phyloP scores from a whole-genome alignment of 2,113 vertebrate genomes.

The Nothobranchius furzeri region DNA sequence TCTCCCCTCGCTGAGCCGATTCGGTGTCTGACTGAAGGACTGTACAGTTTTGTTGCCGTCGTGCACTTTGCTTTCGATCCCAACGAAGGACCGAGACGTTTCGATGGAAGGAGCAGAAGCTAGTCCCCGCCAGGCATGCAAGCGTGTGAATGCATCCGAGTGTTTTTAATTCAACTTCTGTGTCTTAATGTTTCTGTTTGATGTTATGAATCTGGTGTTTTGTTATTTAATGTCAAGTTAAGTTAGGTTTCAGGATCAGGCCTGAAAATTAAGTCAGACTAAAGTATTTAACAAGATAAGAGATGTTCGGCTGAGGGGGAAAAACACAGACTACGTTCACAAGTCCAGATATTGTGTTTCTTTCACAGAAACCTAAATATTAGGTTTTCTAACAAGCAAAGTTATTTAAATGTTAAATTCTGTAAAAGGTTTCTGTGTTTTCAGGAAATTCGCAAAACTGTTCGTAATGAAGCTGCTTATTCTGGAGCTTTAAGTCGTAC shows the following conservation, averaged over 20 bases:
- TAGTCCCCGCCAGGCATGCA: constrained; percentile 39
- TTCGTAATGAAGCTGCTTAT: neutral
- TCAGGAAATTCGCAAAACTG: neutral
- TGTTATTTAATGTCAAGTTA: constrained; percentile 28
- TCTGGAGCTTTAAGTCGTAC: neutral
- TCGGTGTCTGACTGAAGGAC: constrained; percentile 37
- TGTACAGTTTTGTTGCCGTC: constrained; percentile 29
- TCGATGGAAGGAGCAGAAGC: constrained; percentile 18
- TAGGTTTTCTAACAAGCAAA: neutral
- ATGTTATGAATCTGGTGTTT: constrained; percentile 22
- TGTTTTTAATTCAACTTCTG: constrained; percentile 44
- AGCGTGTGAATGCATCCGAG: constrained; percentile 38
- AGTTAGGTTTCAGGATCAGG: constrained; percentile 4
- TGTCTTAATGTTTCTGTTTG: constrained; percentile 37
- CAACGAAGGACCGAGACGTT: constrained; percentile 30
- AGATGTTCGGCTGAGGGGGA: neutral
- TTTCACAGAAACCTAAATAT: neutral
- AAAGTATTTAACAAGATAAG: neutral
- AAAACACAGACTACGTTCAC: neutral
- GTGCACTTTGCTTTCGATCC: constrained; percentile 50
- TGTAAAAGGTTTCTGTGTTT: neutral
- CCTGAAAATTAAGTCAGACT: constrained; percentile 3
- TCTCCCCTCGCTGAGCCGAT: constrained; percentile 10
- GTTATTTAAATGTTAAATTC: neutral
- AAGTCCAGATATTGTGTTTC: neutral